phyloP scores from a whole-genome alignment of 2,797 vertebrate genomes.

The Vireo griseus region DNA sequence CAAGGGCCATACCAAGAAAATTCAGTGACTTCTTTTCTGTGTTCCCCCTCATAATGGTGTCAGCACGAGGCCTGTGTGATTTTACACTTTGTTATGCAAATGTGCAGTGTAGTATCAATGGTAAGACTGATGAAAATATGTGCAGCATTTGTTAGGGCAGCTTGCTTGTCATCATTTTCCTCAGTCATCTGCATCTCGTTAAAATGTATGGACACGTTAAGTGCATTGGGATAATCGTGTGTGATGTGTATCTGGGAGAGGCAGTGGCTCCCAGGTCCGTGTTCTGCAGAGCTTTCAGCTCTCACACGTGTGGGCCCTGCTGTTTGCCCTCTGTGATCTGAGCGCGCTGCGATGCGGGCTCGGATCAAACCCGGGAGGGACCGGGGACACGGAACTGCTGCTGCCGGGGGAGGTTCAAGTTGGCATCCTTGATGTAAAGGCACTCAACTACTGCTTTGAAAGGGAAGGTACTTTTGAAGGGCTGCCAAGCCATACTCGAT shows the following conservation, averaged over 20 bases:
- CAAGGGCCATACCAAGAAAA: neutral
- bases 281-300: neutral
- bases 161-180: neutral
- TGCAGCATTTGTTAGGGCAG: conserved; percentile 6
- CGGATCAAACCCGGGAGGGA: neutral
- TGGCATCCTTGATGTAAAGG: neutral
- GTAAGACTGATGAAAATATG: neutral
- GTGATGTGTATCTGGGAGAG: neutral
- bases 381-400: neutral
- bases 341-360: neutral
- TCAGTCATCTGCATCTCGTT: neutral
- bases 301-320: neutral
- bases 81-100: conserved; percentile 20
- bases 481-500: neutral
- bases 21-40: neutral
- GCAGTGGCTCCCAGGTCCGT: neutral
- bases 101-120: neutral
- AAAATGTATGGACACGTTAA: neutral
- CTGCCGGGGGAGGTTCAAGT: neutral
- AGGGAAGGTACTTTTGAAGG: neutral
- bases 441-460: neutral
- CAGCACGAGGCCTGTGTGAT: neutral
- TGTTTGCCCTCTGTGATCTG: neutral
- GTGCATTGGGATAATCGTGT: neutral
- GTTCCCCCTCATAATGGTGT: neutral